A percentile compares a stretch with the other conserved stretches of the same genome.
Conservation (phyloP, 2,113 vertebrate genomes). For the Malaclemys terrapin region DNA sequence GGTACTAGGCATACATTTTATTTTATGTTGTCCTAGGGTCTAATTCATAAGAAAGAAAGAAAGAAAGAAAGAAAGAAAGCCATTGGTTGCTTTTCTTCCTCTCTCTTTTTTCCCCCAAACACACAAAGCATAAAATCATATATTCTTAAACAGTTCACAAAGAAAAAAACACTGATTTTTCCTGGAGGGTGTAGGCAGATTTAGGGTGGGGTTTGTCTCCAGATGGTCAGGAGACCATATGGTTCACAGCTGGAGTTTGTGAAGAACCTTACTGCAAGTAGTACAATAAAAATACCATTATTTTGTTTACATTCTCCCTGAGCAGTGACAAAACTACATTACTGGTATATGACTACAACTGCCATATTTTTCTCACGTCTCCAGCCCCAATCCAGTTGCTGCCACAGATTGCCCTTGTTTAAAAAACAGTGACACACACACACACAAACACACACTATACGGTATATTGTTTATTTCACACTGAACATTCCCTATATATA, state of each 20-base stretch:
- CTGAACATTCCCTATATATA: too few species aligned
- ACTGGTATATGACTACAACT: background rate
- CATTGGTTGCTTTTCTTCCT: conserved; percentile 31
- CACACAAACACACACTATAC: too few species aligned
- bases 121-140: background rate
- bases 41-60: conserved; percentile 44
- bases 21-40: conserved; percentile 63
- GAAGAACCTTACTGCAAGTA: background rate
- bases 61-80: conserved; percentile 15
- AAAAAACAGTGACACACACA: background rate
- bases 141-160: conserved; percentile 51
- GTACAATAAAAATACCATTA: conserved; percentile 14
- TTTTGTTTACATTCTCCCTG: conserved; percentile 30
- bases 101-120: background rate
- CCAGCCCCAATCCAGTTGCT: background rate
- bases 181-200: conserved; percentile 23
- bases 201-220: conserved; percentile 16
- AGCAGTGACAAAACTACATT: conserved; percentile 28
- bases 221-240: conserved; percentile 12
- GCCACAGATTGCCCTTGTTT: background rate
- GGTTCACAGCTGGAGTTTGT: conserved; percentile 47
- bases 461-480: too few species aligned
- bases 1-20: conserved; percentile 39
- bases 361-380: background rate
- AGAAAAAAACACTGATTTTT: conserved; percentile 36